Base-by-base conservation (phyloP, 2,113 vertebrate genomes). In the Podarcis cretensis region DNA sequence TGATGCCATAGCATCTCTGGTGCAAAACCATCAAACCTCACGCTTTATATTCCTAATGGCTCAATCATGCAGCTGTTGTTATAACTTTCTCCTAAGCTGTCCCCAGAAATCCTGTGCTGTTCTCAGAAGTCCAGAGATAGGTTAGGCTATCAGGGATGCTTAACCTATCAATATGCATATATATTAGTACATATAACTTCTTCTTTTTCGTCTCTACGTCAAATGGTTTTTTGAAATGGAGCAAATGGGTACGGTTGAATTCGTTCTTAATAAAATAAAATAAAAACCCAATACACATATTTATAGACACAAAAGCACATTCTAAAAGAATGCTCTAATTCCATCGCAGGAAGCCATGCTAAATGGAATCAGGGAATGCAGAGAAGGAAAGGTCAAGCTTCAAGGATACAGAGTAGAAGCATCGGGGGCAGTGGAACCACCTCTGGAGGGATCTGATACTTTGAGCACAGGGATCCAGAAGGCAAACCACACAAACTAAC, bases 241-340 rank as follows among this genome's bases (percentile, higher is more conserved):
- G 69, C 76, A 87, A 57, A 6, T 25, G 9, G 3, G n/a, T 37
- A 2, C 14, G 20, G 25, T 18, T 79, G 63, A 68, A 43, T 25
- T 66, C 27, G 35, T 57, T 3, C 13, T 57, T 87, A 54, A 54
- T 54, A 54, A 54, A 54, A 54, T 54, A 54, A 3, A 54, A 54
- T 48, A 48, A 54, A 54, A 37, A 37, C 23, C 54, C 14, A 68
- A 30, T 16, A 69, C n/a, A 35, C 57, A 65, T 18, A 76, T 13
- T 54, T 73, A 73, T 23, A 54, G 48, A 54, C 48, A 54, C 48
- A 10, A 54, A n/a, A 2, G 76, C 59, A 83, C 30, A 7, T 69
- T 88, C 80, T 85, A 21, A 86, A 90, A 78, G 7, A 32, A 5
- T 2, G 68, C 76, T 48, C 71, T 74, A 14, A 75, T 90, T 25